Base-by-base conservation (phyloP, 2,888 invertebrate genomes). In the Cerastis rubricosa region DNA sequence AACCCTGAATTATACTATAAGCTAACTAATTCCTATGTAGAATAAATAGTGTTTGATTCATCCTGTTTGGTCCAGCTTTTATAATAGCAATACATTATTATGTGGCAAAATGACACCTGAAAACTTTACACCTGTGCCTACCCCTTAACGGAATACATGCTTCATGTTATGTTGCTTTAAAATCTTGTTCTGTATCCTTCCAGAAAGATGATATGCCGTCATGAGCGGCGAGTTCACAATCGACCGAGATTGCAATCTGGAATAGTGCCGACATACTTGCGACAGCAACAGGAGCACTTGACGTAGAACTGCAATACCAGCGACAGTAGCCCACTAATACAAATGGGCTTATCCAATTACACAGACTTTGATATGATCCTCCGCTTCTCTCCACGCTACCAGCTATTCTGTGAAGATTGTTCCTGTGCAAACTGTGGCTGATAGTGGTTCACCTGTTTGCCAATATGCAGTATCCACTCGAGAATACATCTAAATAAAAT, bases 201-300 rank as follows among this genome's bases (percentile, higher is more conserved):
- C 88, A 92, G 92, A 57, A 92, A 91, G 73, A 87, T 91, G 87
- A 72, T 92, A 43, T 88, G 88, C 17, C 86, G 87, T 3, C 92
- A 92, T 68, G 92, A 92, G 71, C 80, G 88, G 11, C 89, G 88
- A 76, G 87, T 85, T 0, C 92, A 92, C 78, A 91, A 92, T 72
- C 85, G 91, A 12, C 92, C 92, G 0, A 89, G 86, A 74, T 80
- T 90, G 81, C 82, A 89, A 35, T 78, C 88, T 29, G 89, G 91
- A 59, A 79, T 86, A 22, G 45, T 84, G 25, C 90, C 88, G 5
- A 89, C 74, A 45, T 91, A 91, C 73, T 83, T 89, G 76, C 77
- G 86, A 57, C 83, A 88, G 51, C 79, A 79, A 57, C 76, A 85
- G 57, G 85, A 85, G 25, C 47, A 70, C 17, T 35, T 67, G 25